Base-by-base conservation (phyloP, 2,888 invertebrate genomes). In the Drosophila monieri region DNA sequence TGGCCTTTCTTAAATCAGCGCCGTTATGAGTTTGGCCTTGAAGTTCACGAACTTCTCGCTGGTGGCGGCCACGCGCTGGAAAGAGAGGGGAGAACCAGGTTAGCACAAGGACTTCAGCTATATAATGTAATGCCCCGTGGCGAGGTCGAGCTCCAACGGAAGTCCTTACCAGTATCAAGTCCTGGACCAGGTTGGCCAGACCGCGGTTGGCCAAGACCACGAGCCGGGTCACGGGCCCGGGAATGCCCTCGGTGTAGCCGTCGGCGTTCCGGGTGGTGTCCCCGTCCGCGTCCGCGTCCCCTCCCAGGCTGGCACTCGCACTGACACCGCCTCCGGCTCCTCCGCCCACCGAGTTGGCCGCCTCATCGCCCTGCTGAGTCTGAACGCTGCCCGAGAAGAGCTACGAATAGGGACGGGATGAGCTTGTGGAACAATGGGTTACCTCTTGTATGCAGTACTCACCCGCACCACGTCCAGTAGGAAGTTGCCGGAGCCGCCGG, bases 1-100 rank as follows among this genome's bases (percentile, higher is more conserved):
- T 60, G 35, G 18, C 46, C 78, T 90, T 96, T 37, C 77, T 90
- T 96, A 97, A 93, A 97, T 97, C 92, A 97, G 95, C 85, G 97
- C 96, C 89, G 97, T 97, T 92, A 97, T 96, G 90, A 97, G 93
- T 93, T 96, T 95, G 91, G 97, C 97, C 93, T 97, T 97, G 95
- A 96, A 97, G 95, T 97, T 97, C 90, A 97, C 97, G 93, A 97
- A 95, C 92, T 96, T 94, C 92, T 97, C 97, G 91, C 97, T 97
- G 91, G 97, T 97, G 92, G 96, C 96, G 66, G 97, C 97, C 92
- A 97, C 93, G 88, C 95, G 95, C 95, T 95, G 92, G 56, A 92
- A 30, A 43, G 9, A 23, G 23, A 43, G 10, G n/a, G 5, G 14
- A 6, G 15, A 5, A n/a, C 18, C 12, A 1, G 2, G 6, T 12